Evolutionary conservation across 2,113 vertebrate genomes (phyloP), one percentile per base, ranked within the genome.

Genomic region (Patagioenas fasciata): DNA sequence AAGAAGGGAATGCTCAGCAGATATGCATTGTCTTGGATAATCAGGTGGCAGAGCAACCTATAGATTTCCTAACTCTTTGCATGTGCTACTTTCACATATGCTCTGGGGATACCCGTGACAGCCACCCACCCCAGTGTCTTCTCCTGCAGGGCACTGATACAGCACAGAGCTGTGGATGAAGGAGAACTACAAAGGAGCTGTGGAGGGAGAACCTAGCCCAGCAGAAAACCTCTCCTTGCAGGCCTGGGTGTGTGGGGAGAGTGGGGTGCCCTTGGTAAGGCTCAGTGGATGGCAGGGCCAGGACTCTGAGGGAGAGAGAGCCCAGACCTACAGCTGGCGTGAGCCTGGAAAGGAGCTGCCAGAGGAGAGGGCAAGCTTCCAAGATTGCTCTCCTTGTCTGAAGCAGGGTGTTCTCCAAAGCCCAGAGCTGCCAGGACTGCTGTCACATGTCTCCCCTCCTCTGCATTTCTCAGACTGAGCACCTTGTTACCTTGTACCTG

Each of bases 251-350:
- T 2, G 1, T 2, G 7, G n/a, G 31, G 20, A 62, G 36, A 73
- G 13, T 0, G 1, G 16, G 18, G 9, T 72, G 18, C 8, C 31
- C 25, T 86, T 0, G 0, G 26, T 12, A 61, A 21, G 47, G 38
- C 29, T 57, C 32, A 61, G 2, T 0, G 1, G 28, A 15, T 4
- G 26, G 4, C 1, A 1, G 20, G 21, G 6, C 8, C 29, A 40
- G 66, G n/a, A 14, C 69, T 54, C 29, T 19, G 34, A 71, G 24
- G 5, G 6, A 23, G 32, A 48, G 44, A 65, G 85, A 62, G 23
- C 23, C 29, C 25, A 67, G 47, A 61, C 15, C 11, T 56, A 13
- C 29, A 47, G 24, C 23, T 57, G 23, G 5, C n/a, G 31, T 40
- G 44, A 88, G 9, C 42, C 38, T 69, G 53, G 57, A 85, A 38